Percentiles rank a stretch among this genome's conserved stretches.
Evolutionary conservation across 2,888 invertebrate species (phyloP).

Genomic region (Cyaniris semiargus): DNA sequence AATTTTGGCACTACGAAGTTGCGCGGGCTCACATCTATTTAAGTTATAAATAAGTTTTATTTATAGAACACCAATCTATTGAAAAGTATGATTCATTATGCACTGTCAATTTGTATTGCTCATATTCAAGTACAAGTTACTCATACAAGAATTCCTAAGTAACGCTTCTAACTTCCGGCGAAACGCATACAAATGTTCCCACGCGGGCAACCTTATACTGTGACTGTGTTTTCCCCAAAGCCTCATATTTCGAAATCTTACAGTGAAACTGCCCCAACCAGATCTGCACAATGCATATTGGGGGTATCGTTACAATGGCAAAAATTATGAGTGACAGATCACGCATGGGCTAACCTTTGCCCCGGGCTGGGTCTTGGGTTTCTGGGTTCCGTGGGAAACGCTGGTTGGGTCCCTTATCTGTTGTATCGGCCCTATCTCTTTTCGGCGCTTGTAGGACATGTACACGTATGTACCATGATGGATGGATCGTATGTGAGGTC

Average conservation of each 20-base stretch:
- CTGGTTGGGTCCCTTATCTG: slow-evolving; percentile 63
- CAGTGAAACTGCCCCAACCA: background rate
- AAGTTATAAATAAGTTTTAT: too few relatives aligned
- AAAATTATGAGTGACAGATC: slow-evolving; percentile 25
- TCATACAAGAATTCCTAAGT: slow-evolving; percentile 8
- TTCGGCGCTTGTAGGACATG: slow-evolving; percentile 71
- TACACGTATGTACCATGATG: slow-evolving; percentile 73
- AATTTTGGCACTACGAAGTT: too few relatives aligned
- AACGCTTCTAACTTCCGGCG: slow-evolving; percentile 8
- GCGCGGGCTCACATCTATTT: too few relatives aligned
- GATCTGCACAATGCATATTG: slow-evolving; percentile 10
- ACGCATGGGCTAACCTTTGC: slow-evolving; percentile 57
- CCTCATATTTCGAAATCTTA: slow-evolving; percentile 1
- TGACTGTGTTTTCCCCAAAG: background rate
- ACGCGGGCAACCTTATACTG: background rate
- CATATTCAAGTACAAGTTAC: background rate
- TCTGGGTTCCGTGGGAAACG: slow-evolving; percentile 72
- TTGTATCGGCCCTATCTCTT: slow-evolving; percentile 79
- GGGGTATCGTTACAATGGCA: background rate
- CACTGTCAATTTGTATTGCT: background rate
- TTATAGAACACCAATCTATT: too few relatives aligned
- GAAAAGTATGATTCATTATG: background rate
- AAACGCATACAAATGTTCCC: slow-evolving; percentile 9
- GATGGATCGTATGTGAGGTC: slow-evolving; percentile 61
- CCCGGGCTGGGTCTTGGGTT: slow-evolving; percentile 49